Evolutionary conservation across 2,113 vertebrate genomes (phyloP).

Genomic region (Sciurus niger): DNA sequence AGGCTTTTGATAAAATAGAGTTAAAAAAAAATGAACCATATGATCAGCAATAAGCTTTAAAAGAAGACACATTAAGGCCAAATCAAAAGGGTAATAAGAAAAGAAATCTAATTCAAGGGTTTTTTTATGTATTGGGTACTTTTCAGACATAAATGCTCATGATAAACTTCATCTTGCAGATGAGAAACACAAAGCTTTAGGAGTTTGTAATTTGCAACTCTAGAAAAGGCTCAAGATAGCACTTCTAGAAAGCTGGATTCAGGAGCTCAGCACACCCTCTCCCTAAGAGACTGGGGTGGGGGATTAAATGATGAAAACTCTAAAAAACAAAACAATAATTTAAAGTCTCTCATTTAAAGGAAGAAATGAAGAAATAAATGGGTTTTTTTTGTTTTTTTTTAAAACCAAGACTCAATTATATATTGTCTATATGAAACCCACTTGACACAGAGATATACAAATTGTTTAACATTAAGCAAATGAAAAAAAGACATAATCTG

Average conservation of each 20-base stretch:
- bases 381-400: background rate
- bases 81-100: background rate
- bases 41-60: background rate
- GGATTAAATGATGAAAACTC: background rate
- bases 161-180: background rate
- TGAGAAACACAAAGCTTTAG: background rate
- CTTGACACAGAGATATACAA: background rate
- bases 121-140: background rate
- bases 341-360: background rate
- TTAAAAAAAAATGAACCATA: background rate
- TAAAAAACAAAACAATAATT: background rate
- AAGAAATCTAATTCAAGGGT: background rate
- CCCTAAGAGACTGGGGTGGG: background rate
- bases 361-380: background rate
- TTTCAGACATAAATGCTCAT: background rate
- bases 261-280: background rate
- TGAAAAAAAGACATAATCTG: background rate
- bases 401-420: background rate
- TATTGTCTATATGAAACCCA: background rate
- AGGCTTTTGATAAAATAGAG: background rate
- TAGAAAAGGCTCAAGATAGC: background rate
- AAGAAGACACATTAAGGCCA: background rate
- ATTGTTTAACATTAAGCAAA: conserved; percentile 8
- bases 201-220: background rate
- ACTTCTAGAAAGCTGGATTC: background rate